phyloP scores from a whole-genome alignment of 2,113 vertebrate genomes.

The Lagopus leucura region DNA sequence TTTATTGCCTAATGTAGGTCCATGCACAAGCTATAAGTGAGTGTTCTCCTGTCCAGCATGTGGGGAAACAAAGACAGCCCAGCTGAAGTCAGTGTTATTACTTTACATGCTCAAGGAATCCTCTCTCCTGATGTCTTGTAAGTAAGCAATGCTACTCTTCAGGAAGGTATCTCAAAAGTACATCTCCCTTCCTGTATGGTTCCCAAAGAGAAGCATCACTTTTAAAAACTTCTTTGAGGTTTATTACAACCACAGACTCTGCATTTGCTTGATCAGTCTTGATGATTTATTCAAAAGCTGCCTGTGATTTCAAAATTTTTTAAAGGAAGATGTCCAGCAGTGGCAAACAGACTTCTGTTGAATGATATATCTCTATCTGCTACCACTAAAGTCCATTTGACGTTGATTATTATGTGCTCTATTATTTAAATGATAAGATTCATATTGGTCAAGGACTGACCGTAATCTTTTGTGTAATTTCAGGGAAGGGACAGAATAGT shows the following conservation, averaged over 20 bases:
- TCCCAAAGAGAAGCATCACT: background rate
- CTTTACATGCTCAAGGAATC: background rate
- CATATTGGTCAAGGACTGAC: background rate
- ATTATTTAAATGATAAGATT: constrained; percentile 52
- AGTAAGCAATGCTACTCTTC: accelerated
- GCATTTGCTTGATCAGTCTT: background rate
- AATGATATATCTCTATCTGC: background rate
- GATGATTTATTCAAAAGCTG: background rate
- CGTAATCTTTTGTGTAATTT: constrained; percentile 59
- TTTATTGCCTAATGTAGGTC: background rate
- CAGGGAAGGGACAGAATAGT: background rate
- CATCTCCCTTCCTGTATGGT: background rate
- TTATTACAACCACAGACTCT: background rate
- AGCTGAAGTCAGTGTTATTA: background rate
- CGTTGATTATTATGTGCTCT: constrained; percentile 25
- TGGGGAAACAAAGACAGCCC: background rate
- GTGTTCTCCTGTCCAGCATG: accelerated
- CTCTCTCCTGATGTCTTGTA: accelerated
- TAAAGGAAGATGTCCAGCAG: constrained; percentile 52
- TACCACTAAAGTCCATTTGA: constrained; percentile 27
- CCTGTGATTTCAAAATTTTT: background rate
- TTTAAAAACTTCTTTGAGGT: background rate
- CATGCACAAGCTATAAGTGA: accelerated
- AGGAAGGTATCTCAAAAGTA: background rate
- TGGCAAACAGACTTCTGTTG: background rate